Conservation (phyloP, 2,113 vertebrate genomes). For the Ameiurus melas region DNA sequence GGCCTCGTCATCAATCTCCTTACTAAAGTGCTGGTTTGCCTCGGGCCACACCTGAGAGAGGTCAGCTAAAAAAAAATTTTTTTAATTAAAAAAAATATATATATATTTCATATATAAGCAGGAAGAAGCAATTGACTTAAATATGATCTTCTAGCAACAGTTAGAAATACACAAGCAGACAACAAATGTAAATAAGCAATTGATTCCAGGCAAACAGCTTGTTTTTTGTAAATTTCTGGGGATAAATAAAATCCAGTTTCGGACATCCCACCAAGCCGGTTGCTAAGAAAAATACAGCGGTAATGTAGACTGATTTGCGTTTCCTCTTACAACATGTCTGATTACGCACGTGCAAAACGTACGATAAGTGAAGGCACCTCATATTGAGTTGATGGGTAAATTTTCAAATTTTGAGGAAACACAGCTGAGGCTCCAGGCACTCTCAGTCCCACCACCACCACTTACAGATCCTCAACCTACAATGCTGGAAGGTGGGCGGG, state of each 20-base stretch:
- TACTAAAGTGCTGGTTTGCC: constrained; percentile 99
- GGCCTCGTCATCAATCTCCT: constrained; percentile 98
- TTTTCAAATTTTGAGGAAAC: constrained; percentile 62
- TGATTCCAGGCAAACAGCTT: constrained; percentile 18
- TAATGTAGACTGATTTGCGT: constrained; percentile 73
- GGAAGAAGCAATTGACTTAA: neutral
- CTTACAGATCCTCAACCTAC: constrained; percentile 98
- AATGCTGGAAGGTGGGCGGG: constrained; percentile 98
- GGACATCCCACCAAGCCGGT: constrained; percentile 20
- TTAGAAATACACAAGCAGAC: neutral
- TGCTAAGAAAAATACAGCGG: constrained; percentile 48
- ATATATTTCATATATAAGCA: neutral
- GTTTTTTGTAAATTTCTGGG: neutral
- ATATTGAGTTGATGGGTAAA: neutral
- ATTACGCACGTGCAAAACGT: neutral
- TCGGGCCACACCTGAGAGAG: constrained; percentile 99
- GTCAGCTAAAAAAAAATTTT: constrained; percentile 83
- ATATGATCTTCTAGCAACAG: neutral
- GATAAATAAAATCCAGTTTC: neutral
- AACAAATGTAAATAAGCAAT: neutral
- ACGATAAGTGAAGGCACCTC: neutral
- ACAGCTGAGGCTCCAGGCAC: constrained; percentile 72
- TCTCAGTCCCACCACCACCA: constrained; percentile 92
- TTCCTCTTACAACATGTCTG: constrained; percentile 59
- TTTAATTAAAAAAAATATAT: no score